Percentiles rank a stretch among this genome's conserved stretches.
Evolutionary conservation across 2,888 invertebrate species (phyloP).

Genomic region (Euphydryas editha): DNA sequence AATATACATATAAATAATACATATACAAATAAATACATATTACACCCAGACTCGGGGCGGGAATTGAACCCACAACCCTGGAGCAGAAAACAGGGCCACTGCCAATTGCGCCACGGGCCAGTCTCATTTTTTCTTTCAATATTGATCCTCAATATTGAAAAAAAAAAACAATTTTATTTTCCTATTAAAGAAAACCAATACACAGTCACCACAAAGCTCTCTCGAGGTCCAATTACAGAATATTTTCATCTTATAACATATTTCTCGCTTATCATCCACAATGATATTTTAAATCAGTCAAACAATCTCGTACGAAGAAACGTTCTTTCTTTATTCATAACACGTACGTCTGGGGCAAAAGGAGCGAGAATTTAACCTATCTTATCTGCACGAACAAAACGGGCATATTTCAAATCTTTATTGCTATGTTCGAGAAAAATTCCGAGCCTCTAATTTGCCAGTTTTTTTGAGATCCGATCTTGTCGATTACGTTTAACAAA

Average conservation of each 20-base stretch:
- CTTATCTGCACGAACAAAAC: conserved; percentile 50
- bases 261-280: conserved; percentile 34
- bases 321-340: conserved; percentile 43
- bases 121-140: no score
- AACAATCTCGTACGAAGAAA: conserved; percentile 31
- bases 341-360: conserved; percentile 49
- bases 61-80: no score
- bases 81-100: no score
- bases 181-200: neutral
- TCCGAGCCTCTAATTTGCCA: conserved; percentile 6
- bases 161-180: neutral
- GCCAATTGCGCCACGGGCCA: no score
- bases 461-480: conserved; percentile 16
- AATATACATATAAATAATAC: no score
- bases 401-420: conserved; percentile 50
- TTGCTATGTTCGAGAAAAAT: conserved; percentile 42
- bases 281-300: conserved; percentile 41
- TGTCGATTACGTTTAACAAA: conserved; percentile 13
- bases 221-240: neutral
- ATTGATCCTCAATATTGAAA: no score
- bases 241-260: conserved; percentile 24
- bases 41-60: no score
- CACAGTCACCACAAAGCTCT: neutral
- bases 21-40: no score
- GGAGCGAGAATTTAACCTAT: conserved; percentile 51